phyloP scores from a whole-genome alignment of 1,140 invertebrate species.

The Drosophila repletoides region DNA sequence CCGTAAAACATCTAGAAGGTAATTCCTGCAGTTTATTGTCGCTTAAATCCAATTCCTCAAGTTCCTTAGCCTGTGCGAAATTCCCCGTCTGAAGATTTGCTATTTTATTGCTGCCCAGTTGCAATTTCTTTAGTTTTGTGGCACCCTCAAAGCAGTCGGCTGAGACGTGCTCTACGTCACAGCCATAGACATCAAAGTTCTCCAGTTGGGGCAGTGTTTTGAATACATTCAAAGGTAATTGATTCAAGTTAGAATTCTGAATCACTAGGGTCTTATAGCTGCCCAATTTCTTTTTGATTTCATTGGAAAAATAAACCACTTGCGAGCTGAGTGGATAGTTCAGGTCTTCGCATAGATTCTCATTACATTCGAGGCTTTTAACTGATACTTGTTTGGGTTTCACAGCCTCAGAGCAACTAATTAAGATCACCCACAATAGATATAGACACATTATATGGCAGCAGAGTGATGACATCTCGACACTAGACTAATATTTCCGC shows the following conservation, averaged over 20 bases:
- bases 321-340: conserved; percentile 28
- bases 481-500: conserved; percentile 25
- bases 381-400: conserved; percentile 22
- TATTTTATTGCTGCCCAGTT: conserved; percentile 45
- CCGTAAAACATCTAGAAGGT: conserved; percentile 18
- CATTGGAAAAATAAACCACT: conserved; percentile 37
- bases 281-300: conserved; percentile 1
- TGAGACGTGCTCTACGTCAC: conserved; percentile 37
- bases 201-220: conserved; percentile 29
- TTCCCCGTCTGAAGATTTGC: not conserved
- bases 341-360: conserved; percentile 40
- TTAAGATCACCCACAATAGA: conserved; percentile 7
- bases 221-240: conserved; percentile 56
- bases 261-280: conserved; percentile 34
- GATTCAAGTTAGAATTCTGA: conserved; percentile 39
- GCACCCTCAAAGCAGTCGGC: conserved; percentile 41
- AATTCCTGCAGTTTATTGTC: conserved; percentile 49
- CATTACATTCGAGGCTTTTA: conserved; percentile 31
- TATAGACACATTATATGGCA: conserved; percentile 7
- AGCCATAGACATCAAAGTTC: conserved; percentile 35
- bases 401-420: conserved; percentile 1
- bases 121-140: conserved; percentile 24
- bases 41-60: conserved; percentile 49
- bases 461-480: conserved; percentile 28
- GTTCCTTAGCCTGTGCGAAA: conserved; percentile 37